These are phyloP conservation scores for Mallotus villosus DNA, from an alignment of 2,797 vertebrate species.

Conservation along the genomic window DNA sequence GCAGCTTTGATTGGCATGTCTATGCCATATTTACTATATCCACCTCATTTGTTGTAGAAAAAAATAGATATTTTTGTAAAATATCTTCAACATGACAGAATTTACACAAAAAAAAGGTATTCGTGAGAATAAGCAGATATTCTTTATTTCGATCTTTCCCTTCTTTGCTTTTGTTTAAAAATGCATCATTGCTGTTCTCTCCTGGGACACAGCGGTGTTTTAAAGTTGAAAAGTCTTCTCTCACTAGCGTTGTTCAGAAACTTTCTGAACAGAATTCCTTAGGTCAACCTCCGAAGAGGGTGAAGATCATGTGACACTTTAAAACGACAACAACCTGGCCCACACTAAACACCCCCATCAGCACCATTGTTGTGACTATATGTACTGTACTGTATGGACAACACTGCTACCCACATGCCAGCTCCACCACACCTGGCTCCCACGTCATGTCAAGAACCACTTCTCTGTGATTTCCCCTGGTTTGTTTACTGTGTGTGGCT, in stretches of 20 bases:
- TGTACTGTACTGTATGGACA: background rate
- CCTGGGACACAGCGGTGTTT: constrained; percentile 42
- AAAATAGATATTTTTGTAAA: constrained; percentile 78
- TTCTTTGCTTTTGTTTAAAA: constrained; percentile 64
- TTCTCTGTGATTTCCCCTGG: background rate
- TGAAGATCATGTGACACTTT: too few relatives aligned
- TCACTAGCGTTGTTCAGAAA: background rate
- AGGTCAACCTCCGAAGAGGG: constrained; percentile 6
- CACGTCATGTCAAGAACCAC: background rate
- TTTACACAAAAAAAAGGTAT: constrained; percentile 56
- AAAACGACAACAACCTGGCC: background rate
- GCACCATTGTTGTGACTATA: background rate
- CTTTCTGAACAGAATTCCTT: constrained; percentile 11
- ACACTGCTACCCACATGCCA: background rate
- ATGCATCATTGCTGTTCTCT: constrained; percentile 58
- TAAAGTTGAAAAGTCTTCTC: constrained; percentile 17
- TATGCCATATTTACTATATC: constrained; percentile 64
- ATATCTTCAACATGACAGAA: constrained; percentile 58
- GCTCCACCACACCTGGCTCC: background rate
- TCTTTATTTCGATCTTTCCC: constrained; percentile 60
- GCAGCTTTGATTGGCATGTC: constrained; percentile 73
- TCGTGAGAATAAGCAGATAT: constrained; percentile 55
- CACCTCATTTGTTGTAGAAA: constrained; percentile 67
- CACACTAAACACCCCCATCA: background rate
- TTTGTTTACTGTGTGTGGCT: constrained; percentile 7